These are phyloP conservation scores for Oncopodura yosiiana DNA, from an alignment of 1,140 invertebrate genomes.

Conservation along the genomic window DNA sequence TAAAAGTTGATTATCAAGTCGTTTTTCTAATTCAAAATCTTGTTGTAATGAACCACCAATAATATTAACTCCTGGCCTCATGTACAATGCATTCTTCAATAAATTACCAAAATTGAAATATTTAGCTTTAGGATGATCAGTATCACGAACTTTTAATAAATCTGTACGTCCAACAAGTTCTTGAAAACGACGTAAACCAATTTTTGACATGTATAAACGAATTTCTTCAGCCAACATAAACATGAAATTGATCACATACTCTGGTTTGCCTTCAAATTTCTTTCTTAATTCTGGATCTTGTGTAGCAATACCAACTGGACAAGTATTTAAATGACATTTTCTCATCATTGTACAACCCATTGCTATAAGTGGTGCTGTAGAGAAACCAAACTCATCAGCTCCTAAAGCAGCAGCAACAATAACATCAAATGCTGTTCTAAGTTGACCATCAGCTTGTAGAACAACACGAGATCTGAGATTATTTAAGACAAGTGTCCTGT, in stretches of 20 bases:
- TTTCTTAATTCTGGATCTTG: slow-evolving; percentile 82
- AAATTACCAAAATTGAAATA: slow-evolving; percentile 75
- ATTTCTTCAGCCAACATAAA: slow-evolving; percentile 97
- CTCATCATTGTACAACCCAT: slow-evolving; percentile 99
- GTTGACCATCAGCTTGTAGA: slow-evolving; percentile 89
- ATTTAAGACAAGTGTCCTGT: slow-evolving; percentile 81
- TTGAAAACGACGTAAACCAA: slow-evolving; percentile 82
- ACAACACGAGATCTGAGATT: slow-evolving; percentile 88
- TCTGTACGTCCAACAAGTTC: slow-evolving; percentile 92
- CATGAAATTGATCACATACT: slow-evolving; percentile 95
- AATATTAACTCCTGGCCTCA: slow-evolving; percentile 82
- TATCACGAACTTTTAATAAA: slow-evolving; percentile 55
- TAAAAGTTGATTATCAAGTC: slow-evolving; percentile 76
- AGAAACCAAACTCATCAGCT: slow-evolving; percentile 98
- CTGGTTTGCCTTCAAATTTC: slow-evolving; percentile 95
- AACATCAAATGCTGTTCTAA: slow-evolving; percentile 92
- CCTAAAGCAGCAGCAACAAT: slow-evolving; percentile 88
- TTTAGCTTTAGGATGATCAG: slow-evolving; percentile 64
- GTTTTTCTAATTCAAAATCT: slow-evolving; percentile 85
- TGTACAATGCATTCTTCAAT: slow-evolving; percentile 75
- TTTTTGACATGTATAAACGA: slow-evolving; percentile 72
- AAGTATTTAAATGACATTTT: slow-evolving; percentile 98
- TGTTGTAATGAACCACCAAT: slow-evolving; percentile 73
- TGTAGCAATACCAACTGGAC: slow-evolving; percentile 96
- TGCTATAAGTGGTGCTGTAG: slow-evolving; percentile 92